Base-by-base conservation (phyloP, 1,140 invertebrate species). In the Cherax quadricarinatus region DNA sequence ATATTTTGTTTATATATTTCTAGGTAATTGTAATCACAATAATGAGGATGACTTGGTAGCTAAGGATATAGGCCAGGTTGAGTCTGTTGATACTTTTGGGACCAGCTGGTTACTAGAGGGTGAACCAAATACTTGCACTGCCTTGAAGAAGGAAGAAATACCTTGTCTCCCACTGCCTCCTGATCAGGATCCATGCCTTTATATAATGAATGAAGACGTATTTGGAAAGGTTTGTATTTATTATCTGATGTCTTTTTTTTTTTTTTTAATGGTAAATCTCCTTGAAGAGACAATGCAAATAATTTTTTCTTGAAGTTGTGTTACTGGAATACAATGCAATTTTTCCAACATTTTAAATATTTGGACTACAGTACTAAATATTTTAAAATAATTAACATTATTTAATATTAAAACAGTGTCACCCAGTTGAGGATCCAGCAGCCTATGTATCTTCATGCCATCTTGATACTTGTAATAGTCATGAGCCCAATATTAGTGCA, bases 391-490 rank as follows among this genome's bases (percentile, higher is more conserved):
- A 6, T 75, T 6, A 75, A 21, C n/a, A 70, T 93, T 75, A 3
- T 7, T 75, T 75, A 30, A 75, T 30, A 9, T 75, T 75, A 30
- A 7, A 75, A 66, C 95, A 97, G 95, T 98, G 97, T 94, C 96
- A 97, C 93, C 95, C 96, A 48, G 94, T 98, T 1, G 96, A 98
- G 10, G 96, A 98, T 94, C 97, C 97, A 1, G 94, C 94, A 18
- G 94, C 96, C 0, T 97, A 96, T 94, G 94, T 97, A 0, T 95
- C 96, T 16, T 96, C 96, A 51, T 98, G 97, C 93, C 96, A 97
- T 89, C 96, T 96, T 86, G 97, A 97, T 88, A 94, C 97, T 85
- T 97, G 97, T 94, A 95, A 96, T 94, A 95, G 95, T 90, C 78
- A 95, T 93, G 88, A 94, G 53, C 85, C 87, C 1, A 83, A 89